Evolutionary conservation across 2,113 vertebrate species (phyloP), one percentile per base, ranked within the genome.

Genomic region (Tupaia chinensis): DNA sequence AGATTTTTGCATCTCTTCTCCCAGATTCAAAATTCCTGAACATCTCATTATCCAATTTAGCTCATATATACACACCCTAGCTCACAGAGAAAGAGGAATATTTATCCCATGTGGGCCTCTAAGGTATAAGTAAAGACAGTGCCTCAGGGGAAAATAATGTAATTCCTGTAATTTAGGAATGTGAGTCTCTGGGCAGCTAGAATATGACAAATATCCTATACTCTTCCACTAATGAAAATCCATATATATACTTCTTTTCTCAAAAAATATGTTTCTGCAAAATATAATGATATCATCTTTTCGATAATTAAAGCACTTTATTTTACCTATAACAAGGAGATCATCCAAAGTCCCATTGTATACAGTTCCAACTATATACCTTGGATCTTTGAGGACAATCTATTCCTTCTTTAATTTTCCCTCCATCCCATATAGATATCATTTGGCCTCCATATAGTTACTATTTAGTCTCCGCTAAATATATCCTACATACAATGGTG

Each of bases 141-240:
- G 25, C 29, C 17, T 87, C 60, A 91, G 44, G 44, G 5, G 5
- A 44, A 44, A 94, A 56, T 69, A 95, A 83, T 65, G 19, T 61
- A 82, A 93, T 65, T 90, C 25, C 9, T 86, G 7, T 63, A 83
- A 65, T 63, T 69, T 60, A 25, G 78, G 34, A 90, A 68, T 53
- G 66, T 74, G 29, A 81, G 60, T 58, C 29, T 19, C 22, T 73
- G 4, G 19, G 70, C 29, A 87, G 53, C 14, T 34, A 90, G 90
- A 79, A 44, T 66, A 78, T 13, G 63, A 79, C 16, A 94, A n/a
- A 69, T 74, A 83, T 22, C 19, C 32, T 53, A n/a, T 4, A 56
- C 32, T 72, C 60, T 83, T 83, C 29, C 53, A 63, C 34, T 68
- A 89, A 68, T 73, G 79, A 96, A 82, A 92, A 94, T 74, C 19